Conservation (phyloP, 1,140 invertebrate genomes). For the Diorhabda elongata region DNA sequence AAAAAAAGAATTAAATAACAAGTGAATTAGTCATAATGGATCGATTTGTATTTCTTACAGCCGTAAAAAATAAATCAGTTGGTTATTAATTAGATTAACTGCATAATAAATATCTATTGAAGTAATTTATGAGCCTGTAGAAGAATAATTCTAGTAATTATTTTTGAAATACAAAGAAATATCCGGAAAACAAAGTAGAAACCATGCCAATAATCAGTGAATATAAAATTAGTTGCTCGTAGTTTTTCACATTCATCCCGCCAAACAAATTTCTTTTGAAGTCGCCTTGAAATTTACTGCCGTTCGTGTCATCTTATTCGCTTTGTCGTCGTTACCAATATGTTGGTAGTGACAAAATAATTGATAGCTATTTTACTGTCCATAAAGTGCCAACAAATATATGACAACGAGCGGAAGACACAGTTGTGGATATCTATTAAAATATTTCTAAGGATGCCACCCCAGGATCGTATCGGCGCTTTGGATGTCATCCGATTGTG, state of each 20-base stretch:
- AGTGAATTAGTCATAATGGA: too few species aligned
- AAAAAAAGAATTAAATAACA: too few species aligned
- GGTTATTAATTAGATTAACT: too few species aligned
- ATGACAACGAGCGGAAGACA: constrained; percentile 7
- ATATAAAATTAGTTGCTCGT: background rate
- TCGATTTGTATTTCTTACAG: too few species aligned
- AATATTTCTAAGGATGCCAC: constrained; percentile 11
- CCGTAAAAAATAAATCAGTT: too few species aligned
- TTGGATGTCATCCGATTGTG: background rate
- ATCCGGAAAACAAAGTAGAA: background rate
- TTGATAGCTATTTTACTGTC: constrained; percentile 16
- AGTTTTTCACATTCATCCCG: background rate
- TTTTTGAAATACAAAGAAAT: background rate
- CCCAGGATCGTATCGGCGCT: background rate
- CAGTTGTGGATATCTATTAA: constrained; percentile 10
- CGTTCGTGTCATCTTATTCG: background rate
- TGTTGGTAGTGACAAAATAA: constrained; percentile 9
- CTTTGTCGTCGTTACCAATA: constrained; percentile 2
- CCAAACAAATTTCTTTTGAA: background rate
- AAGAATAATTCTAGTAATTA: too few species aligned
- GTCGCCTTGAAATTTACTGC: constrained; percentile 1
- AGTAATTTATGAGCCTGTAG: too few species aligned
- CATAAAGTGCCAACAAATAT: constrained; percentile 16
- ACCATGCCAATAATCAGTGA: background rate
- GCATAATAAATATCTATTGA: too few species aligned